phyloP scores from a whole-genome alignment of 2,888 invertebrate genomes.

The Pollenia griseotomentosa region DNA sequence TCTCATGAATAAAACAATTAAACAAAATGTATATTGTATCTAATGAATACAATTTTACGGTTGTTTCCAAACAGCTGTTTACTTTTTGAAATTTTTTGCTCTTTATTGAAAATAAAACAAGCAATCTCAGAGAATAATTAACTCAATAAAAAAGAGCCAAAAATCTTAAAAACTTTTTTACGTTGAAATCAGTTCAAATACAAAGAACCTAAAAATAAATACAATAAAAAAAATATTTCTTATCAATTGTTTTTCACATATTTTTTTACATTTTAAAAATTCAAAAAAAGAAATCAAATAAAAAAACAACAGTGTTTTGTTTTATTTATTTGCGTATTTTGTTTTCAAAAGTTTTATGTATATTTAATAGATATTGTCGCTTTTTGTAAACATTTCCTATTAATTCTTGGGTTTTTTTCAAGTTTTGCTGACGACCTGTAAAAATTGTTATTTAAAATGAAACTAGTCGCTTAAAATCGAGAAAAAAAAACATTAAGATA shows the following conservation, averaged over 20 bases:
- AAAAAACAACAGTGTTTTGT: not conserved
- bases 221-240: conserved; percentile 16
- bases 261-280: conserved; percentile 9
- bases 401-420: not conserved
- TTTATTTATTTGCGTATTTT: conserved; percentile 2
- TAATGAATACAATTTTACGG: not conserved
- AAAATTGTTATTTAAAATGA: conserved; percentile 9
- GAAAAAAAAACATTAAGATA: conserved; percentile 15
- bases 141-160: not conserved
- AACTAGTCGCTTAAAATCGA: not conserved
- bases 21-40: not conserved
- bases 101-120: not conserved
- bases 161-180: not conserved
- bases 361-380: not conserved
- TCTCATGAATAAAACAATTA: not conserved
- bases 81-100: not conserved
- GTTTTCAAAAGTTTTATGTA: conserved; percentile 3
- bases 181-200: not conserved
- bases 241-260: conserved; percentile 30
- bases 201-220: conserved; percentile 41
- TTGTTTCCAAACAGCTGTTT: conserved; percentile 50
- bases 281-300: not conserved
- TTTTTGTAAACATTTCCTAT: conserved; percentile 33
- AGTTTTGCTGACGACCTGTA: not conserved
- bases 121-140: not conserved